A percentile compares a stretch with the other conserved stretches of the same genome.
Conservation (phyloP, 2,113 vertebrate species). For the Cyanoderma ruficeps region DNA sequence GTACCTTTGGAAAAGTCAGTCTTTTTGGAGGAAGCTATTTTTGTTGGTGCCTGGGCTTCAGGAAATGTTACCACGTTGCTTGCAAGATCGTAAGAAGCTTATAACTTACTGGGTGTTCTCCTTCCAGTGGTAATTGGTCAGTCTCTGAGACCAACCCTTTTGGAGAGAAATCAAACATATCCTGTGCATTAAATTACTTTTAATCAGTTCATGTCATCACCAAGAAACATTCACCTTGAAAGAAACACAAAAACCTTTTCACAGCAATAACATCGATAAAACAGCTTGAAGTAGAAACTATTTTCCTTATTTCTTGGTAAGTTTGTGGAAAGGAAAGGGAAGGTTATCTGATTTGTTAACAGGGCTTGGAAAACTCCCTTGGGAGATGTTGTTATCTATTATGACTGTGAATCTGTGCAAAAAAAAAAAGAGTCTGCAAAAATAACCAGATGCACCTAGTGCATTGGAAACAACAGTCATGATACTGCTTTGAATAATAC, state of each 20-base stretch:
- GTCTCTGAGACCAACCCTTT: neutral
- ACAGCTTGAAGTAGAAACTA: neutral
- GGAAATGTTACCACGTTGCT: neutral
- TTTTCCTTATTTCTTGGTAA: neutral
- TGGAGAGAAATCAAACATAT: neutral
- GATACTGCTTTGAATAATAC: constrained; percentile 23
- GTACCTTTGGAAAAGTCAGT: neutral
- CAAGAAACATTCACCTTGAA: neutral
- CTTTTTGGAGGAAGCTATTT: neutral
- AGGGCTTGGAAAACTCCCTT: neutral
- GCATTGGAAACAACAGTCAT: neutral
- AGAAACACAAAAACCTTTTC: neutral
- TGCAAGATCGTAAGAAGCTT: neutral
- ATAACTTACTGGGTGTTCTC: neutral
- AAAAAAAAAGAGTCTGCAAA: neutral
- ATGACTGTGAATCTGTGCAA: neutral
- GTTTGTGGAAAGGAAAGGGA: neutral
- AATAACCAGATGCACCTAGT: neutral
- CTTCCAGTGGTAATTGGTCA: neutral
- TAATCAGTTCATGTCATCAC: neutral
- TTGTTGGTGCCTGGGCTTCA: neutral
- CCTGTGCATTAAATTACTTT: neutral
- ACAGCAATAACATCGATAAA: neutral
- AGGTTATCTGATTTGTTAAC: neutral
- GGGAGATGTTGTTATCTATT: neutral